Base-by-base conservation (phyloP, 2,888 invertebrate genomes). In the Epicampocera succincta region DNA sequence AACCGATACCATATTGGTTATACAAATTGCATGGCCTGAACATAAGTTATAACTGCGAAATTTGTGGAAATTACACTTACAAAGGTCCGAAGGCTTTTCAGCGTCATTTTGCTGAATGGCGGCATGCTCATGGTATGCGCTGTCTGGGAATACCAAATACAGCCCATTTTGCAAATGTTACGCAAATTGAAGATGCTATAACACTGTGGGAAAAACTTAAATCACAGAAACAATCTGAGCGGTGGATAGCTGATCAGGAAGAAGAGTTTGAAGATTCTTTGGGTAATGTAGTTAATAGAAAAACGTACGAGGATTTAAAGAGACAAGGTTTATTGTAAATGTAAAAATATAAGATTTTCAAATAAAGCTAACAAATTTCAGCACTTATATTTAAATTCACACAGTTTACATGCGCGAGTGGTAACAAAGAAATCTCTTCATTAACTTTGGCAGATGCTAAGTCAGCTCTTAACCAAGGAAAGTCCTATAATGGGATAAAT, bases 11-110 rank as follows among this genome's bases (percentile, higher is more conserved):
- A 0, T 99, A 99, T 91, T 99, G 99, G 99, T 91, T 99, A 72
- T 99, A 99, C 92, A 99, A 99, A 91, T 92, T 99, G 6, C 99
- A 99, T 89, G 99, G 99, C 0, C 92, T 99, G 11, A 99, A 99
- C 91, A 98, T 99, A 83, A 98, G 97, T 89, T 99, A 99, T 91
- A 98, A 97, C 79, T 99, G 99, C 90, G 99, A 99, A 91, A 99
- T 99, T 85, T 99, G 99, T 90, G 99, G 99, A 25, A 99, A 99
- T 92, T 98, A 96, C 88, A 97, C 97, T 0, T 99, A 99, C 92
- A 98, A 96, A 89, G 99, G 99, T 0, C 99, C 99, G 0, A 99
- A 99, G 91, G 99, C 99, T 19, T 99, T 99, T 91, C 99, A 99
- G 91, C 93, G 99, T 60, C 99, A 99, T 92, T 99, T 99, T 92